Evolutionary conservation across 2,113 vertebrate genomes (phyloP), one percentile per base, ranked within the genome.

Genomic region (Ibidorhyncha struthersii): DNA sequence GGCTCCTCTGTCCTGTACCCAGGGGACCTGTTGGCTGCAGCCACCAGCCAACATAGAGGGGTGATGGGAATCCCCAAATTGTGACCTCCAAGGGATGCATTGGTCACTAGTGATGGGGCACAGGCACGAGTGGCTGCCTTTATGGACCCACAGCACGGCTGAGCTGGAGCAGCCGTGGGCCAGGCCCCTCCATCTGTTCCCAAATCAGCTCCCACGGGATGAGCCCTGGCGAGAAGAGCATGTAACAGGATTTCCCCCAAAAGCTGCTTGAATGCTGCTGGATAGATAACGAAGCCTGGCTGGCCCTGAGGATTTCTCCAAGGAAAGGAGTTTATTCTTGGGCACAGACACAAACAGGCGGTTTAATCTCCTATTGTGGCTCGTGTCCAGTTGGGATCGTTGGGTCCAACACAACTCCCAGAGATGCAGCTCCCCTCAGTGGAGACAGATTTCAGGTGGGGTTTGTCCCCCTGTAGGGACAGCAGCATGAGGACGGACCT

Each of bases 181-280:
- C 41, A 76, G 93, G 49, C 56, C 47, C 25, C 53, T 96, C 90
- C 96, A 96, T 96, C 96, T 96, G 96, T 69, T 81, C 82, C 93
- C 74, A 69, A 45, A 80, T 70, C 45, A 1, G 74, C 81, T 95
- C 96, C 92, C 1, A 2, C 0, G 1, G 92, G 95, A 96, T 95
- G 85, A 96, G 62, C 71, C 58, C 74, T 40, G 26, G 41, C 10
- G 5, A 82, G 77, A 69, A 94, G 19, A 84, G 56, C 0, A 0
- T 22, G 27, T 96, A 96, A 96, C 96, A 96, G 92, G 96, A 95
- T 97, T 97, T 93, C 70, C 92, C 77, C 79, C 27, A 47, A 92
- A 93, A 96, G 95, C 96, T 4, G 82, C 95, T 93, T 94, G 92
- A 82, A 86, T 83, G 87, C 82, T 95, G 89, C 80, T 12, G 17